Conservation (phyloP, 2,888 invertebrate species). For the Calameuta idolon region DNA sequence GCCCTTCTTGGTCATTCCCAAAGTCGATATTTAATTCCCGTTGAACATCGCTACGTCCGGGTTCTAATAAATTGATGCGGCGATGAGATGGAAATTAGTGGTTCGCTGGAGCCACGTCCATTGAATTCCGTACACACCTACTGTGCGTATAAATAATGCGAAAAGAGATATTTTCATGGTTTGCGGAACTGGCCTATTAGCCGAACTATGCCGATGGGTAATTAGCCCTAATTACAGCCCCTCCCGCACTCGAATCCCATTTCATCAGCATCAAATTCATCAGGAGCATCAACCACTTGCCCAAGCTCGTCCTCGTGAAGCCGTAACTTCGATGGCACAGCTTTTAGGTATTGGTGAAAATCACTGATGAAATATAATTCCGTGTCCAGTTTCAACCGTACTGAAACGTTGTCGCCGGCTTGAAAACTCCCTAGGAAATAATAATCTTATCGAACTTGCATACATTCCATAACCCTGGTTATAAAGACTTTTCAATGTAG, state of each 20-base stretch:
- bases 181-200: background rate
- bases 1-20: background rate
- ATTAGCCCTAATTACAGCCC: background rate
- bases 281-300: background rate
- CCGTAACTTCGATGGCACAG: background rate
- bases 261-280: background rate
- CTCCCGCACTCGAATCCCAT: background rate
- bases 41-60: background rate
- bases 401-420: background rate
- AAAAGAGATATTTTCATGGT: background rate
- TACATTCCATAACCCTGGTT: background rate
- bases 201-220: background rate
- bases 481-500: background rate
- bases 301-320: background rate
- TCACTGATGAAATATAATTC: background rate
- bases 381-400: background rate
- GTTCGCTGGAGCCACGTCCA: background rate
- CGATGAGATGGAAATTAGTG: background rate
- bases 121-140: background rate
- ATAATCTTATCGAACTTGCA: background rate
- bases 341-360: background rate
- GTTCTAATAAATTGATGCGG: background rate
- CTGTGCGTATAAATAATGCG: background rate
- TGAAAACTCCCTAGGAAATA: background rate
- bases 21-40: background rate